A percentile compares a stretch with the other conserved stretches of the same genome.
Evolutionary conservation across 2,888 invertebrate genomes (phyloP).

Genomic region (Dolomedes plantarius): DNA sequence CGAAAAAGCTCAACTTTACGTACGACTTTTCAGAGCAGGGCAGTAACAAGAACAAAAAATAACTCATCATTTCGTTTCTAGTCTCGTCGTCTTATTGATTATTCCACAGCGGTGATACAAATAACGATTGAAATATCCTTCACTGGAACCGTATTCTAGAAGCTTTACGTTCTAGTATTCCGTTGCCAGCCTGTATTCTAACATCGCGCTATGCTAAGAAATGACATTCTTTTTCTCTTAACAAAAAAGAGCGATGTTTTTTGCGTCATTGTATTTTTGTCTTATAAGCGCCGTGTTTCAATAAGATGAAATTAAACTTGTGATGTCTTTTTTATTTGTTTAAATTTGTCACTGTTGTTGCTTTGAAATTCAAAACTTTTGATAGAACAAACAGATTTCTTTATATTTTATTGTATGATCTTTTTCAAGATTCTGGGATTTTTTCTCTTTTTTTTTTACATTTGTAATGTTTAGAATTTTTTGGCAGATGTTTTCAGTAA

Average conservation of each 20-base stretch:
- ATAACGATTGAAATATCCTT: constrained; percentile 36
- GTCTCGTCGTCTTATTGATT: constrained; percentile 34
- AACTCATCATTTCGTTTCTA: constrained; percentile 24
- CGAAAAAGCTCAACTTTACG: neutral
- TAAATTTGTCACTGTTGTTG: neutral
- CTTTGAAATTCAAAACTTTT: constrained; percentile 14
- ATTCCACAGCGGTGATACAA: constrained; percentile 25
- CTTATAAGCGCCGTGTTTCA: too few species aligned
- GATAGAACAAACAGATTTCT: too few species aligned
- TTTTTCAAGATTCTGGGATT: too few species aligned
- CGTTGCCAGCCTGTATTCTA: too few species aligned
- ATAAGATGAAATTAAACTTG: constrained; percentile 37
- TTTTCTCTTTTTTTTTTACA: too few species aligned
- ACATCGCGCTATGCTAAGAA: too few species aligned
- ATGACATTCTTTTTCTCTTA: too few species aligned
- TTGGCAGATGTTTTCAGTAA: too few species aligned
- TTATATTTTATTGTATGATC: too few species aligned
- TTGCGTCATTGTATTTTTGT: constrained; percentile 3
- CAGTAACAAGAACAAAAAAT: constrained; percentile 15
- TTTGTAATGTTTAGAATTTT: too few species aligned
- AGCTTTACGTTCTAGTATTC: neutral
- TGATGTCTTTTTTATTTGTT: constrained; percentile 26
- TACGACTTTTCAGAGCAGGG: neutral
- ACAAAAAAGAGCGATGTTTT: neutral
- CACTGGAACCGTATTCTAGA: constrained; percentile 4